Evolutionary conservation across 2,797 vertebrate genomes (phyloP).

Genomic region (Chelidonichthys spinosus): DNA sequence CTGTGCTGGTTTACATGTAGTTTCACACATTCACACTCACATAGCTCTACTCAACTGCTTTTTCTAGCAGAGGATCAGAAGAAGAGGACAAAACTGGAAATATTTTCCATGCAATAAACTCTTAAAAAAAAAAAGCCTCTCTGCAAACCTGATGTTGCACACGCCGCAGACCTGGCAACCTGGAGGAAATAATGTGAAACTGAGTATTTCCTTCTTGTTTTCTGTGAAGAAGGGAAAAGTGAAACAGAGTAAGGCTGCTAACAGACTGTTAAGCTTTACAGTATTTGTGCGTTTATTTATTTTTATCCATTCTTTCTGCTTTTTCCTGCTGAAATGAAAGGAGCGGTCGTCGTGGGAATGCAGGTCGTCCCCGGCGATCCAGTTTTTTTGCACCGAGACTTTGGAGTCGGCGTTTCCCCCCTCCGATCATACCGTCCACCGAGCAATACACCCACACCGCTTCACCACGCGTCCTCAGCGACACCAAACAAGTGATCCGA

Average conservation of each 20-base stretch:
- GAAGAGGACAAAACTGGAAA: slow-evolving; percentile 45
- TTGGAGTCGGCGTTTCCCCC: slow-evolving; percentile 12
- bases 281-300: slow-evolving; percentile 24
- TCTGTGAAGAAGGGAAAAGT: slow-evolving; percentile 33
- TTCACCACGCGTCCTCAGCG: slow-evolving; percentile 24
- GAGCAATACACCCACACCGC: slow-evolving; percentile 59
- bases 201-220: slow-evolving; percentile 27
- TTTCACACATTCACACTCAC: slow-evolving; percentile 29
- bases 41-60: slow-evolving; percentile 26
- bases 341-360: slow-evolving; percentile 62
- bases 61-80: slow-evolving; percentile 33
- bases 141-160: slow-evolving; percentile 60
- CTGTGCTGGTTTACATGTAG: slow-evolving; percentile 20
- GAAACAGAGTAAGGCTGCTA: slow-evolving; percentile 42
- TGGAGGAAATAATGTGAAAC: slow-evolving; percentile 44
- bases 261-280: slow-evolving; percentile 68
- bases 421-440: slow-evolving; percentile 12
- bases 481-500: slow-evolving; percentile 23
- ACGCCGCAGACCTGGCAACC: slow-evolving; percentile 42
- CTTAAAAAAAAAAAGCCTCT: slow-evolving; percentile 33
- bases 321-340: slow-evolving; percentile 44
- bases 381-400: slow-evolving; percentile 57
- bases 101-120: slow-evolving; percentile 83
- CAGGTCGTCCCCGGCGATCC: slow-evolving; percentile 64
- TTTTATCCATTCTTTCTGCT: background rate